Base-by-base conservation (phyloP, 2,888 invertebrate species). In the Arctia plantaginis region DNA sequence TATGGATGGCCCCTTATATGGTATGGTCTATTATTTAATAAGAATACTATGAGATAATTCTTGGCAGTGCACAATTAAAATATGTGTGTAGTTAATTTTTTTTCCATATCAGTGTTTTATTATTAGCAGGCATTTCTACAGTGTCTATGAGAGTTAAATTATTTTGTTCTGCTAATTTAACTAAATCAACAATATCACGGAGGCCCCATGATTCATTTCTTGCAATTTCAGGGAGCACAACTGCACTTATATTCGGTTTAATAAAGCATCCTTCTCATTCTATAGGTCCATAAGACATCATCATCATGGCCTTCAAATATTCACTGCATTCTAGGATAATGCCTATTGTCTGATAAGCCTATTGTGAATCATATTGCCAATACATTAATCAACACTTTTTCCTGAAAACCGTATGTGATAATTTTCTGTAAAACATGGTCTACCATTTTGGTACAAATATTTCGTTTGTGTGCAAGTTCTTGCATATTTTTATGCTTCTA, bases 231-330 rank as follows among this genome's bases (percentile, higher is more conserved):
- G 93, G 67, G 96, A 96, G 94, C 93, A 94, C 99, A 99, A 99
- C 81, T 96, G 94, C 12, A 98, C 94, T 99, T 99, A 83, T 98
- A 82, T 98, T 97, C 6, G 99, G 98, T 71, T 96, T 96, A 74
- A 99, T 96, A 23, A 96, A n/a, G 98, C 98, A 90, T 98, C 96
- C 74, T 97, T 95, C 64, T n/a, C n/a, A n/a, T n/a, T n/a, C 97
- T 97, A 88, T 97, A 99, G 99, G 98, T 0, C 99, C 99, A 92
- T 99, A 99, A 3, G 98, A 98, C 68, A 99, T 97, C 86, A 99
- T 93, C 98, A 76, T 96, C 96, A 13, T n/a, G n/a, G 93, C 87
- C 87, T 97, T 97, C n/a, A 99, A 94, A 72, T 98, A 77, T 93
- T 90, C 0, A 97, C 97, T 68, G 97, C 97, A 89, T 97, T 97